Evolutionary conservation across 2,797 vertebrate species (phyloP).

Genomic region (Galaxias olidus): DNA sequence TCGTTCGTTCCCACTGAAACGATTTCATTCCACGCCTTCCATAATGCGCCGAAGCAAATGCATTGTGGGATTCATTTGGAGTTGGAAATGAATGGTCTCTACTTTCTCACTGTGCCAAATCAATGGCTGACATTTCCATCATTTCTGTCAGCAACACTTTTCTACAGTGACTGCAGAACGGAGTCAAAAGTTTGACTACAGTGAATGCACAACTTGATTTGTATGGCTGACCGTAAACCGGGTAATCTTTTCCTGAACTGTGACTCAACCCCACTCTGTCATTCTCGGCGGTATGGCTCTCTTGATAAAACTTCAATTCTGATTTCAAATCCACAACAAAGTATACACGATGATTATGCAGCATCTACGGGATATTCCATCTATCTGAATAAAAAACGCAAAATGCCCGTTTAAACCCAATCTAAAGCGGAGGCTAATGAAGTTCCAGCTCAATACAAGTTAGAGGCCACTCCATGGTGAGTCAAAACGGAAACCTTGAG

Average conservation of each 20-base stretch:
- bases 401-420: not conserved
- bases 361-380: too few species aligned
- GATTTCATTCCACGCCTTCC: too few species aligned
- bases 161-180: conserved; percentile 14
- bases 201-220: not conserved
- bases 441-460: not conserved
- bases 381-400: not conserved
- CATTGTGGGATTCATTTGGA: not conserved
- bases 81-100: not conserved
- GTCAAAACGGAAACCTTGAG: conserved; percentile 13
- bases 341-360: too few species aligned
- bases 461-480: conserved; percentile 15
- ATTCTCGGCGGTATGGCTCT: too few species aligned
- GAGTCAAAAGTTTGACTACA: conserved; percentile 21
- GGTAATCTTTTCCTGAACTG: not conserved
- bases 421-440: not conserved
- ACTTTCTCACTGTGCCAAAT: conserved; percentile 11
- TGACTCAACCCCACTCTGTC: too few species aligned
- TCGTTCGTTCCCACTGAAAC: too few species aligned
- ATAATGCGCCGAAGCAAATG: too few species aligned
- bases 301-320: too few species aligned
- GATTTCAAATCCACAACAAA: too few species aligned
- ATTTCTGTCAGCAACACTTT: not conserved
- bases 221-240: not conserved
- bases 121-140: conserved; percentile 30